Evolutionary conservation across 1,140 invertebrate genomes (phyloP), one percentile per base, ranked within the genome.

Genomic region (Heliconius congener): DNA sequence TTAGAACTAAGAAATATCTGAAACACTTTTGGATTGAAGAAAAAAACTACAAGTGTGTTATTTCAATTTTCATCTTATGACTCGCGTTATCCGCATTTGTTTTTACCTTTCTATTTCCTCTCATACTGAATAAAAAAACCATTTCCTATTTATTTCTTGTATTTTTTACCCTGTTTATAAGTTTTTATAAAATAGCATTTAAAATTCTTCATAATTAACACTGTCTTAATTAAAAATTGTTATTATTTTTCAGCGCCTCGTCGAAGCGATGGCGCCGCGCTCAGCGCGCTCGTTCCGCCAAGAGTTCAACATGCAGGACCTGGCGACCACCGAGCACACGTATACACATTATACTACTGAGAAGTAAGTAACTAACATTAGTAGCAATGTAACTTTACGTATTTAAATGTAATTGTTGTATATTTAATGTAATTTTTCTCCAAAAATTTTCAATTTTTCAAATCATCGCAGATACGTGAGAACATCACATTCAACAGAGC

Each of bases 271-370:
- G 95, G 96, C 97, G 91, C 96, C 97, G 84, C 95, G 96, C 82
- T 96, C 96, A 78, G 95, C 97, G 78, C 95, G 96, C 84, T 97
- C 97, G 27, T 97, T 97, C 95, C 96, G 97, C 82, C 97, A 97
- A 39, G 97, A 97, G 92, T 97, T 97, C 94, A 97, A 96, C 88
- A 96, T 97, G 91, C 96, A 96, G 82, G 96, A 96, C 89, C 95
- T 96, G 85, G 96, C 96, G 74, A 96, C 95, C 79, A 96, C 96
- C 74, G 96, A 97, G 86, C 95, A 96, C 71, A 95, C 95, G 13
- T 96, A 95, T 86, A 95, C 96, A 8, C 96, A 96, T 5, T 93
- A 89, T 81, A 93, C 92, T 55, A 83, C 91, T 37, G 92, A 93
- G 82, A 93, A 93, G 92, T 93, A 88, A 93, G 91, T 92, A 70